Evolutionary conservation across 2,888 invertebrate genomes (phyloP), one percentile per base, ranked within the genome.

Genomic region (Macrosiphum euphorbiae): DNA sequence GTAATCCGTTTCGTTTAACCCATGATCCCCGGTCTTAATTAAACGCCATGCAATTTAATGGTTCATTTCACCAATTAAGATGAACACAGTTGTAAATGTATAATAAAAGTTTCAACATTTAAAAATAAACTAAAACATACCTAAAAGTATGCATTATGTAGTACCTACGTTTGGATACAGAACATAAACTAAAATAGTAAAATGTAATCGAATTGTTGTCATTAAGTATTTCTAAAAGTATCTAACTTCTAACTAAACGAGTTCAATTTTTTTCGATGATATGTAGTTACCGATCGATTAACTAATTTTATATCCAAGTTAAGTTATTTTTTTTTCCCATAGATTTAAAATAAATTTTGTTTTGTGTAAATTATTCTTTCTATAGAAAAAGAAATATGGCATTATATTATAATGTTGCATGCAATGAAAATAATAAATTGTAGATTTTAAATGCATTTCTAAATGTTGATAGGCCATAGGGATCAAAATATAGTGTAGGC

Each of bases 61-160:
- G 52, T 41, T 89, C 41, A 90, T 90, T 78, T 35, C 78, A 67
- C 90, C 90, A 44, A 90, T 90, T 90, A 90, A 67, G 61, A 61
- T 61, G n/a, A 61, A 78, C 47, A 41, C 26, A n/a, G 28, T 67
- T 67, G 47, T 47, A 26, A 28, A 61, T 89, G 13, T 67, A n/a
- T 87, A 67, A 61, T 47, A 61, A n/a, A n/a, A 90, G 3, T 61
- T 61, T n/a, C 20, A 20, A 61, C 61, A 20, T 89, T 89, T 47
- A 16, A n/a, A 47, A 90, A 47, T 47, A n/a, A 61, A n/a, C n/a
- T 24, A 10, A 67, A 90, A 28, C 47, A 44, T 47, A 90, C 47
- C 3, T 58, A 26, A 58, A 26, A 5, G 55, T 26, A 58, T 58
- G 26, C 26, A 41, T 28, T 44, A 85, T 28, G 13, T 85, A 44